Base-by-base conservation (phyloP, 1,140 invertebrate species). In the Physella acuta region DNA sequence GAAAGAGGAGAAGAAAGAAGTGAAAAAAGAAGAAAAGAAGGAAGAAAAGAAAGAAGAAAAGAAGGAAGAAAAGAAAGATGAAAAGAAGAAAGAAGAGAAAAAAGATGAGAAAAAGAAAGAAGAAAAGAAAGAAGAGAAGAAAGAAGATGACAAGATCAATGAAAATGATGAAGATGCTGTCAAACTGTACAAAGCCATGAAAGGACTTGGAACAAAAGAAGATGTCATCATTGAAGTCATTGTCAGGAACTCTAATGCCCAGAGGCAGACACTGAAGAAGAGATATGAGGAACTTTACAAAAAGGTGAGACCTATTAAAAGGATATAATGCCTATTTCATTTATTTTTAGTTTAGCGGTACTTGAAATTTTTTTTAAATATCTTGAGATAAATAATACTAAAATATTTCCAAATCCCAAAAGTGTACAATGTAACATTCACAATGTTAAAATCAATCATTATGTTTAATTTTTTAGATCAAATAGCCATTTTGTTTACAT, bases 111-210 rank as follows among this genome's bases (percentile, higher is more conserved):
- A n/a, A n/a, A 16, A 55, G 52, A 55, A 55, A 55, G 26, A 33
- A 33, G 58, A 33, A 20, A 33, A 60, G 16, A 31, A 60, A 33
- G 28, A 60, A 44, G 33, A 4, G 17, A 26, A 33, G 28, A 33
- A 60, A 33, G 26, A 55, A 17, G 52, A 55, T 55, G 52, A 55
- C 24, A 55, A 55, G 24, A 55, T 55, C 52, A 55, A 55, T 55
- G 52, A 55, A 26, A 55, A 55, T 55, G 58, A 60, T 31, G 58
- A 75, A 24, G 84, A 84, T 70, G 72, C 63, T 52, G 71, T 77
- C 28, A 66, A 70, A 37, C 59, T 84, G 3, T 66, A 80, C 34
- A 78, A 79, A 61, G 81, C 81, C 20, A 79, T 85, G 76, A 73
- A 77, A 51, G 80, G 80, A 33, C 70, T 75, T 2, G 77, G 80